These are phyloP conservation scores for Pseudochirops corinnae DNA, from an alignment of 2,797 vertebrate genomes.

Conservation along the genomic window DNA sequence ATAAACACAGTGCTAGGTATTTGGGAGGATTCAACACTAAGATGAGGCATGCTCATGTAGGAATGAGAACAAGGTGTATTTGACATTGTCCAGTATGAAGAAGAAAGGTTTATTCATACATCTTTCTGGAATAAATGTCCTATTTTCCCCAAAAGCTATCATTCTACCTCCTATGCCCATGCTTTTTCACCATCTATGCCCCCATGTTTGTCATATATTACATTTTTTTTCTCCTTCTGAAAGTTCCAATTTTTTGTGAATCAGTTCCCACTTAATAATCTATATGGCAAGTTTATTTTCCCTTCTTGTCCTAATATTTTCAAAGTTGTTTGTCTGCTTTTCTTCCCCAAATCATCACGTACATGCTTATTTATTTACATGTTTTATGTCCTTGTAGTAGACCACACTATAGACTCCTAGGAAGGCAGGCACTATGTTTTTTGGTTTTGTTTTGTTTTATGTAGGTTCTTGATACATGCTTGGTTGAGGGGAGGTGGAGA, in stretches of 20 bases:
- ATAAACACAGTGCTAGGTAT: not conserved
- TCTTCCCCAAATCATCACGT: not conserved
- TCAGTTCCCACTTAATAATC: not conserved
- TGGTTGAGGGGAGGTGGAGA: not conserved
- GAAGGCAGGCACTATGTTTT: not conserved
- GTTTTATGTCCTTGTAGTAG: not conserved
- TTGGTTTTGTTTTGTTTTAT: not conserved
- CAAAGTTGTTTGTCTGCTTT: not conserved
- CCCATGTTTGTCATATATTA: not conserved
- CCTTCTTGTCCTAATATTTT: not conserved
- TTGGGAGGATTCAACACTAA: not conserved
- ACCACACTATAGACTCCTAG: not conserved
- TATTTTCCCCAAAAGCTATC: not conserved
- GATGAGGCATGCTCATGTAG: not conserved
- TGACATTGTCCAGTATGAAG: not conserved
- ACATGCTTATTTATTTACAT: not conserved
- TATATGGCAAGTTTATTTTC: not conserved
- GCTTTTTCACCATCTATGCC: not conserved
- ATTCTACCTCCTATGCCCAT: not conserved
- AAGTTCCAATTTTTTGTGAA: not conserved
- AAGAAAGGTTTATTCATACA: not conserved
- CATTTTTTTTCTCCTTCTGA: not conserved
- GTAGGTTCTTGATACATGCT: not conserved
- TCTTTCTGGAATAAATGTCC: not conserved
- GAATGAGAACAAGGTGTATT: not conserved